Evolutionary conservation across 2,797 vertebrate species (phyloP).

Genomic region (Dicrostonyx torquatus): DNA sequence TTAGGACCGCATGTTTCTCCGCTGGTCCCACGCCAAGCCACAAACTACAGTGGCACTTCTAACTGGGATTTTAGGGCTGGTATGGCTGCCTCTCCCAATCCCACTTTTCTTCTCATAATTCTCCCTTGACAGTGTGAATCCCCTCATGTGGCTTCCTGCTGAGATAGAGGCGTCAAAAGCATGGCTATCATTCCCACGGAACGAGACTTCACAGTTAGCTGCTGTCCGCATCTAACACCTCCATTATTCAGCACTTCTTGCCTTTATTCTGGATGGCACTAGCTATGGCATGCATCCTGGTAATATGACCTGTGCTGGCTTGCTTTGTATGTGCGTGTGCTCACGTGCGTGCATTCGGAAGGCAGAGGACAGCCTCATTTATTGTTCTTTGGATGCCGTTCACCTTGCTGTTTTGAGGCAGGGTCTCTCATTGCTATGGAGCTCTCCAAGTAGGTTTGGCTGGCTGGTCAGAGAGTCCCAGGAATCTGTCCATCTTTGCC

Average conservation of each 20-base stretch:
- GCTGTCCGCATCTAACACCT: neutral
- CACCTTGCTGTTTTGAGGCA: neutral
- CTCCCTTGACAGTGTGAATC: slow-evolving; percentile 1
- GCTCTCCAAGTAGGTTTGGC: neutral
- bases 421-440: neutral
- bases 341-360: neutral
- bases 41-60: neutral
- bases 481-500: neutral
- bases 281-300: neutral
- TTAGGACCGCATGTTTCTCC: neutral
- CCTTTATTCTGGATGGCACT: neutral
- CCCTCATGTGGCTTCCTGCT: neutral
- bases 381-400: neutral
- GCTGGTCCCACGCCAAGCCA: slow-evolving; percentile 18
- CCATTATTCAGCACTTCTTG: neutral
- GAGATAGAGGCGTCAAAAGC: neutral
- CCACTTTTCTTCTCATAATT: neutral
- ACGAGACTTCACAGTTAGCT: neutral
- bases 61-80: slow-evolving; percentile 14
- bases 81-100: neutral
- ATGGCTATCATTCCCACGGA: neutral
- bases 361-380: neutral
- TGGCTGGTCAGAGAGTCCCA: neutral
- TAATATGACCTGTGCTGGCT: neutral
- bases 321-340: neutral